A percentile compares a stretch with the other conserved stretches of the same genome.
Evolutionary conservation across 2,888 invertebrate genomes (phyloP).

Genomic region (Mactromeris polynyma): DNA sequence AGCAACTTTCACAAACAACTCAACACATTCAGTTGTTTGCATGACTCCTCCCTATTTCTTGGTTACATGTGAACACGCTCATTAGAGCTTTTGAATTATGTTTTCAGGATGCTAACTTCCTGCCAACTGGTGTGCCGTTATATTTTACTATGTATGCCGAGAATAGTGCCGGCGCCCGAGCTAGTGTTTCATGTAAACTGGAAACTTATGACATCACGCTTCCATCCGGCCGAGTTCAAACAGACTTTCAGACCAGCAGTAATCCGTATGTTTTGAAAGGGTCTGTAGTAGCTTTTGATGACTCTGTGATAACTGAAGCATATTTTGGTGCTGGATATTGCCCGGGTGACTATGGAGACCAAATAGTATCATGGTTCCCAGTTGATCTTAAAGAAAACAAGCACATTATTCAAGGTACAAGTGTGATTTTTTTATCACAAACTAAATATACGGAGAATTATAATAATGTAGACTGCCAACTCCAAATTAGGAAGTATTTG

Average conservation of each 20-base stretch:
- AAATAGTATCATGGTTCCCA: conserved; percentile 51
- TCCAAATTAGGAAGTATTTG: too few species aligned
- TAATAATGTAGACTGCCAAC: too few species aligned
- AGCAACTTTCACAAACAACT: too few species aligned
- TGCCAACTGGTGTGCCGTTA: conserved; percentile 68
- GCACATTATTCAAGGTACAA: background rate
- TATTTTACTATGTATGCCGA: conserved; percentile 73
- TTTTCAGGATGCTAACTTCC: background rate
- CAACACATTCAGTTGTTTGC: too few species aligned
- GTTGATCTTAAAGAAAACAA: conserved; percentile 16
- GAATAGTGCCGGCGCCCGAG: conserved; percentile 71
- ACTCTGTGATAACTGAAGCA: conserved; percentile 57
- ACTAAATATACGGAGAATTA: background rate
- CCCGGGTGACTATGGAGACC: conserved; percentile 62
- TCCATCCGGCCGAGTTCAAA: conserved; percentile 71
- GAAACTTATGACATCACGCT: conserved; percentile 69
- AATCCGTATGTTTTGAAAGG: conserved; percentile 70
- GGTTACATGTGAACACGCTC: too few species aligned
- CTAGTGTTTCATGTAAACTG: conserved; percentile 62
- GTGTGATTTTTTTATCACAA: background rate
- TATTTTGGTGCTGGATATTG: conserved; percentile 62
- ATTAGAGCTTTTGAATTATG: background rate
- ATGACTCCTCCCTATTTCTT: too few species aligned
- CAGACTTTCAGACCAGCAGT: conserved; percentile 71
- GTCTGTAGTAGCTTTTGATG: conserved; percentile 71